A percentile compares a stretch with the other conserved stretches of the same genome.
phyloP scores from a whole-genome alignment of 2,113 vertebrate genomes.

The Laticauda laticaudata region DNA sequence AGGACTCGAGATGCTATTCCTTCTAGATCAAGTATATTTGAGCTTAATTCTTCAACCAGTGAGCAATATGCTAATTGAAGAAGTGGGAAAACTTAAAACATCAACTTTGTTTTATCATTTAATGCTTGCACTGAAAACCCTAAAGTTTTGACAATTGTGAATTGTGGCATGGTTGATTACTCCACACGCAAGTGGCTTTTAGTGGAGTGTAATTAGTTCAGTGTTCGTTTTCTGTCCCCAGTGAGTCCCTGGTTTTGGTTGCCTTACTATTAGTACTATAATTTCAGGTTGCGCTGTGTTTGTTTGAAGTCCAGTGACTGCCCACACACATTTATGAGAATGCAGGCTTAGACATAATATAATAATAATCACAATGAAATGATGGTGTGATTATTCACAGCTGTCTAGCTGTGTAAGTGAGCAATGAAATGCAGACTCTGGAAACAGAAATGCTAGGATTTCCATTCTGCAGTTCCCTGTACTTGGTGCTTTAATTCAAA shows the following conservation, averaged over 20 bases:
- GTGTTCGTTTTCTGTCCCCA: neutral
- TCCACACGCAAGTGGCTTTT: neutral
- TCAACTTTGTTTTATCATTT: neutral
- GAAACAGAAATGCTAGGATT: neutral
- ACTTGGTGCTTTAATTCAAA: neutral
- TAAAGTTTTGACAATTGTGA: neutral
- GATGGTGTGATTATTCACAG: neutral
- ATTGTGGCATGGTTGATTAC: neutral
- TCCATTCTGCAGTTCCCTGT: neutral
- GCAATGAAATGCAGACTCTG: neutral
- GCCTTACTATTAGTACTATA: neutral
- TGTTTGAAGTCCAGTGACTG: neutral
- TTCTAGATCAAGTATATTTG: neutral
- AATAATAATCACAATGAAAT: neutral
- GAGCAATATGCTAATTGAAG: neutral
- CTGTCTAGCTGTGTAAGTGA: neutral
- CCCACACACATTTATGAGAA: neutral
- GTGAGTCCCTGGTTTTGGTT: neutral
- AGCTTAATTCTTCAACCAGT: neutral
- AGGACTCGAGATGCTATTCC: neutral
- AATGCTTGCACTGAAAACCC: neutral
- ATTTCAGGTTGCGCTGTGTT: neutral
- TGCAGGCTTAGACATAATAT: neutral
- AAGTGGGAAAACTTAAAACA: neutral
- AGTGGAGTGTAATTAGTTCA: neutral